Percentiles rank a stretch among this genome's conserved stretches.
Evolutionary conservation across 2,113 vertebrate genomes (phyloP).

Genomic region (Pristiophorus japonicus): DNA sequence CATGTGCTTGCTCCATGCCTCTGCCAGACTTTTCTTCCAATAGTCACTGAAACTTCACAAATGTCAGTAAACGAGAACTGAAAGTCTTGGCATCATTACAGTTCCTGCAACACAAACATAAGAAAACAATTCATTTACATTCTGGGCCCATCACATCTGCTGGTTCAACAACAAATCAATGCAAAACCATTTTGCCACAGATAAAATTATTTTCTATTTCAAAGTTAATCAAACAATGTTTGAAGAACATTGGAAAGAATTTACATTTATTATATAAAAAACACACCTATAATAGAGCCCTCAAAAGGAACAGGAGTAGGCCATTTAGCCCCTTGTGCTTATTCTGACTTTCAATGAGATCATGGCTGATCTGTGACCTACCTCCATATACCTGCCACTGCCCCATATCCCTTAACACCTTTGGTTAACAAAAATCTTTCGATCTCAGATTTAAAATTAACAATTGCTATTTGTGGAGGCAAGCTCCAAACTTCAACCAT

Average conservation of each 20-base stretch:
- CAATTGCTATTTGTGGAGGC: too few species aligned
- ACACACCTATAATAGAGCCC: background rate
- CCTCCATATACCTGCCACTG: too few species aligned
- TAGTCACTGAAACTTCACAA: background rate
- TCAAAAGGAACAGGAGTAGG: too few species aligned
- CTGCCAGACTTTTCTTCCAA: conserved; percentile 20
- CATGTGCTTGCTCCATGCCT: conserved; percentile 77
- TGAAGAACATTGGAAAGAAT: background rate
- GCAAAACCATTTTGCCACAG: background rate
- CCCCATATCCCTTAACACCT: too few species aligned
- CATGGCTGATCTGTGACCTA: too few species aligned
- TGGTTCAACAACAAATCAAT: background rate
- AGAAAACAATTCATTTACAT: background rate
- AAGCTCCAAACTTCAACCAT: too few species aligned
- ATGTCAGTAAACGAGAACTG: background rate
- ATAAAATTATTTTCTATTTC: background rate
- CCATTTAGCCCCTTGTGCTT: too few species aligned
- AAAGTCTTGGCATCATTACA: background rate
- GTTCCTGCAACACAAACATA: background rate
- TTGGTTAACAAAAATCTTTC: too few species aligned
- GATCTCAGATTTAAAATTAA: too few species aligned
- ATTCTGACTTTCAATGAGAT: too few species aligned
- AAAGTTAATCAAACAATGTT: background rate
- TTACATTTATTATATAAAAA: background rate
- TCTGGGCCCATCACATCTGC: background rate